These are phyloP conservation scores for Unio delphinus DNA, from an alignment of 2,888 invertebrate species.

Conservation along the genomic window DNA sequence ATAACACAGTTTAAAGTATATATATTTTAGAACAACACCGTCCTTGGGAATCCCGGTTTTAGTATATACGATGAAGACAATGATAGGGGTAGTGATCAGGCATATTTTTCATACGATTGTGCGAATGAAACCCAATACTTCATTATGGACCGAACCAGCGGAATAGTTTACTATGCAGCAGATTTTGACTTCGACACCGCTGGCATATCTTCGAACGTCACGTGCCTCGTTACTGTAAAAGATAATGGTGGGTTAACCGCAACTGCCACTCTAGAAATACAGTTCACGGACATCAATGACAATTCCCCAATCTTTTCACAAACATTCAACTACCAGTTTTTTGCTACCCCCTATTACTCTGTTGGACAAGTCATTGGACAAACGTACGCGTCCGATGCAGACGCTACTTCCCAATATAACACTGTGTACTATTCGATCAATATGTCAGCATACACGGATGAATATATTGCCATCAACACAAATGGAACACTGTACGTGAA, in stretches of 20 bases:
- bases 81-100: no score
- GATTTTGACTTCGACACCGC: slow-evolving; percentile 28
- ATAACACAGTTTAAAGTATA: no score
- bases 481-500: slow-evolving; percentile 22
- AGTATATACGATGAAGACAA: no score
- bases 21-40: no score
- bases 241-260: slow-evolving; percentile 28
- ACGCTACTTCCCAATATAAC: slow-evolving; percentile 11
- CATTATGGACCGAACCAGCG: slow-evolving; percentile 11
- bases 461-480: no score
- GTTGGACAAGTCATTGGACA: slow-evolving; percentile 30
- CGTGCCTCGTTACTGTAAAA: slow-evolving; percentile 25
- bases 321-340: slow-evolving; percentile 22
- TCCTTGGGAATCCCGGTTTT: no score
- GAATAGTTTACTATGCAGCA: slow-evolving; percentile 20
- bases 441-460: neutral
- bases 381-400: slow-evolving; percentile 12
- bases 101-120: neutral
- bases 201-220: slow-evolving; percentile 18
- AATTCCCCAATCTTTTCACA: slow-evolving; percentile 29
- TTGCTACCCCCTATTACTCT: slow-evolving; percentile 22
- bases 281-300: slow-evolving; percentile 32
- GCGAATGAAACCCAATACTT: slow-evolving; percentile 18
- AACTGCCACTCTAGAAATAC: slow-evolving; percentile 26
- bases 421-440: slow-evolving; percentile 22